These are phyloP conservation scores for Vulpes lagopus DNA, from an alignment of 2,113 vertebrate species.

Conservation along the genomic window DNA sequence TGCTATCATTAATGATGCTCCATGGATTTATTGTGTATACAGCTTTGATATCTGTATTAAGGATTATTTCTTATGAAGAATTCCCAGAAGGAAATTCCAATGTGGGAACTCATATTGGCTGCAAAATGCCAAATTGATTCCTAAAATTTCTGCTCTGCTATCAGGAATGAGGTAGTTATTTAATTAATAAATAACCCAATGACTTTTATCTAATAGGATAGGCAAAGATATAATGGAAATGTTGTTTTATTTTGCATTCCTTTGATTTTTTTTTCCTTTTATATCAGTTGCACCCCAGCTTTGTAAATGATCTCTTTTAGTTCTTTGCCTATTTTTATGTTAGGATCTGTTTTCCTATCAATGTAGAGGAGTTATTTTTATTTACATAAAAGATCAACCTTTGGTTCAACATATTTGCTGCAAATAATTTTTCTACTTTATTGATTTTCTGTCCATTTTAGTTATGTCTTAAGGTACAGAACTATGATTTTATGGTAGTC, in stretches of 20 bases:
- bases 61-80: not conserved
- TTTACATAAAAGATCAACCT: not conserved
- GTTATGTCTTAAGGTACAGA: not conserved
- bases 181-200: not conserved
- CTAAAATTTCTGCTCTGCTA: not conserved
- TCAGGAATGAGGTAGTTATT: not conserved
- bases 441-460: conserved; percentile 29
- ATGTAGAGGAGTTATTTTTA: not conserved
- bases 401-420: not conserved
- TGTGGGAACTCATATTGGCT: conserved; percentile 3
- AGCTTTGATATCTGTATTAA: not conserved
- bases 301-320: not conserved
- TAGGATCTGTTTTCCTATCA: not conserved
- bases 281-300: not conserved
- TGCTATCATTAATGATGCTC: not conserved
- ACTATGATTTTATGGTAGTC: not conserved
- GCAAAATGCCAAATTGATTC: not conserved
- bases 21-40: not conserved
- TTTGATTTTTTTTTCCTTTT: not conserved
- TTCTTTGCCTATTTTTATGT: conserved; percentile 17
- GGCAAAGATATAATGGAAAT: not conserved
- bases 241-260: not conserved
- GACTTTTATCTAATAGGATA: not conserved
- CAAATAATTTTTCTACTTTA: not conserved
- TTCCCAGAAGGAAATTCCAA: not conserved